These are phyloP conservation scores for Solen grandis DNA, from an alignment of 1,140 invertebrate genomes.

Conservation along the genomic window DNA sequence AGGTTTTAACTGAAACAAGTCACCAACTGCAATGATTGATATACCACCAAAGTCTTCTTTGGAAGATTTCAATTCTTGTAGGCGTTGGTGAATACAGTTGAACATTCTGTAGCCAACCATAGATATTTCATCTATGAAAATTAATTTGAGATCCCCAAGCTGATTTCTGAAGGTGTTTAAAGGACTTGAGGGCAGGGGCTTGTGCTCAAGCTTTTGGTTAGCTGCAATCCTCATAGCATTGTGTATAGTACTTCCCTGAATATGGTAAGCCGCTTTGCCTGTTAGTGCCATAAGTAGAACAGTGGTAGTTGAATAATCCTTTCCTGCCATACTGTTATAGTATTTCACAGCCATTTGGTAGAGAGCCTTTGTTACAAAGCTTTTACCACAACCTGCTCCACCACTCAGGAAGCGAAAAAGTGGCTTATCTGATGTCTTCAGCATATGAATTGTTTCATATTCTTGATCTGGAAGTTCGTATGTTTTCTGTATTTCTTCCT, in stretches of 20 bases:
- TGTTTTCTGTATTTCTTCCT: slow-evolving; percentile 1
- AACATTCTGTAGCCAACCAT: slow-evolving; percentile 62
- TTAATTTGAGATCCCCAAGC: slow-evolving; percentile 46
- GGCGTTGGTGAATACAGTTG: slow-evolving; percentile 55
- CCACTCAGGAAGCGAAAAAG: slow-evolving; percentile 55
- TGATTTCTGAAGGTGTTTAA: slow-evolving; percentile 53
- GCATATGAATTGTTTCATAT: slow-evolving; percentile 22
- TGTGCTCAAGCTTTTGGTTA: slow-evolving; percentile 44
- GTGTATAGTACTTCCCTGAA: slow-evolving; percentile 54
- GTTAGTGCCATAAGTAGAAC: slow-evolving; percentile 55
- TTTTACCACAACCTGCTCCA: slow-evolving; percentile 61
- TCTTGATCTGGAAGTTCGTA: too few relatives aligned
- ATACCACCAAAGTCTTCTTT: slow-evolving; percentile 58
- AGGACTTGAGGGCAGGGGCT: slow-evolving; percentile 26
- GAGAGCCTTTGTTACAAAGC: slow-evolving; percentile 38
- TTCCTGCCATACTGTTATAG: slow-evolving; percentile 31
- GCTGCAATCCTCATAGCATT: slow-evolving; percentile 49
- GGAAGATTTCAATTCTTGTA: slow-evolving; percentile 51
- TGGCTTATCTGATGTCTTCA: slow-evolving; percentile 15
- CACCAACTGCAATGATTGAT: slow-evolving; percentile 58
- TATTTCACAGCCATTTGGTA: slow-evolving; percentile 51
- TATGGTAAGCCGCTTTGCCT: slow-evolving; percentile 61
- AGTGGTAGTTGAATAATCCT: slow-evolving; percentile 24
- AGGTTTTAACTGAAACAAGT: slow-evolving; percentile 63
- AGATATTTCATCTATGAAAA: slow-evolving; percentile 65